Percentiles rank a stretch among this genome's conserved stretches.
phyloP scores from a whole-genome alignment of 2,113 vertebrate species.

The Corythaeola cristata region DNA sequence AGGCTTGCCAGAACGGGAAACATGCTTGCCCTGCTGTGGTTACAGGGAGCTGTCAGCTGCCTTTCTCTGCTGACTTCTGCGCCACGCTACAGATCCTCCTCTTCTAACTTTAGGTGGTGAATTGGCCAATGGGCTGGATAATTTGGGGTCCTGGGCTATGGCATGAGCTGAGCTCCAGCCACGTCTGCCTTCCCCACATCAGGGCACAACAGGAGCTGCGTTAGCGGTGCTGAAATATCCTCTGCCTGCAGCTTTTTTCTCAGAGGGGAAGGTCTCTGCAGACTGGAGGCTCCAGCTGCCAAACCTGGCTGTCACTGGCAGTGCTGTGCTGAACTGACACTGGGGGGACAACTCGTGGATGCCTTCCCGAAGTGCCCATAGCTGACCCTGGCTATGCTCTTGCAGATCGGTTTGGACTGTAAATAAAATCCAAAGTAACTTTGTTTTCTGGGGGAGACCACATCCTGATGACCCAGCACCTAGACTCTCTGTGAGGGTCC shows the following conservation, averaged over 20 bases:
- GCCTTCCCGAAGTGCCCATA: neutral
- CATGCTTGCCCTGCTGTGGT: fast-evolving
- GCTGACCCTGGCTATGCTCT: neutral
- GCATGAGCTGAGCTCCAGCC: neutral
- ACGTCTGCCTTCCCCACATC: neutral
- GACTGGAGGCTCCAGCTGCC: neutral
- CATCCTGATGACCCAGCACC: neutral
- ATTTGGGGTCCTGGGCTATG: too few relatives aligned
- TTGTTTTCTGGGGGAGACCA: neutral
- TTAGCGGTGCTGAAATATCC: fast-evolving
- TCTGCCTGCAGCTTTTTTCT: neutral
- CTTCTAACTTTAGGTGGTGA: neutral
- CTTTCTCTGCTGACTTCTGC: neutral
- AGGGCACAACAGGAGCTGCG: fast-evolving
- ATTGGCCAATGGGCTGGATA: neutral
- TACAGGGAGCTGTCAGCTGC: neutral
- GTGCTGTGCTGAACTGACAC: neutral
- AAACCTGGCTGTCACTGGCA: neutral
- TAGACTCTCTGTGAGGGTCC: neutral
- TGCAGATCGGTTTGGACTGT: neutral
- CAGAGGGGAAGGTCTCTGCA: neutral
- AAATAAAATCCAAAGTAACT: neutral
- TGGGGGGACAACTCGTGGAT: neutral
- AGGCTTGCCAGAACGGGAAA: neutral
- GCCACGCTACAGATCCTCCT: neutral